Conservation (phyloP, 2,888 invertebrate species). For the Drosophila barbarae region DNA sequence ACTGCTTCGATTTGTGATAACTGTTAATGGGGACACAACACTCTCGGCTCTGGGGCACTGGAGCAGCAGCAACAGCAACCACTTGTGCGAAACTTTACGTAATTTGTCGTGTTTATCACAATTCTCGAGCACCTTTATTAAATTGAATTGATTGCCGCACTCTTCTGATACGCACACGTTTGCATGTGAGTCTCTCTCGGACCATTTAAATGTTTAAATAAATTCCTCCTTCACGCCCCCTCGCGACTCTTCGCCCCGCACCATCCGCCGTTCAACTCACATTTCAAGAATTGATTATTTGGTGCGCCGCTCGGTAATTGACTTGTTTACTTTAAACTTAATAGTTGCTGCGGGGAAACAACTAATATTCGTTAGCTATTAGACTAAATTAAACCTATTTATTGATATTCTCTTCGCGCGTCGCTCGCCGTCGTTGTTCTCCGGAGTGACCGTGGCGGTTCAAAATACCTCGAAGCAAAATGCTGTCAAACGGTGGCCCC, state of each 20-base stretch:
- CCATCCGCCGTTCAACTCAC: slow-evolving; percentile 44
- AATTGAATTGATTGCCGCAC: slow-evolving; percentile 51
- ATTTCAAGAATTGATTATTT: slow-evolving; percentile 37
- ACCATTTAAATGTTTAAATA: slow-evolving; percentile 53
- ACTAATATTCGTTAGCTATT: slow-evolving; percentile 7
- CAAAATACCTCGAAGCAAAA: background rate
- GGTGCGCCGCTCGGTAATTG: slow-evolving; percentile 47
- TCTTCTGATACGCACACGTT: slow-evolving; percentile 19
- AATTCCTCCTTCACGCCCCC: slow-evolving; percentile 33
- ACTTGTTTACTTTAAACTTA: slow-evolving; percentile 55
- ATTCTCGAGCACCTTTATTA: slow-evolving; percentile 27
- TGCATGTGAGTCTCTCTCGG: slow-evolving; percentile 18
- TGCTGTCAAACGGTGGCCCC: background rate
- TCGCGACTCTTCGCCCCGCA: background rate
- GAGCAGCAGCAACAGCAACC: slow-evolving; percentile 22
- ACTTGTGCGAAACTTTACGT: slow-evolving; percentile 48
- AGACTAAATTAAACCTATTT: slow-evolving; percentile 33
- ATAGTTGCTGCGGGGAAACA: slow-evolving; percentile 14
- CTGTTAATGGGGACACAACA: slow-evolving; percentile 21
- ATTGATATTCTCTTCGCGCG: slow-evolving; percentile 36
- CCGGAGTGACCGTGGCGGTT: slow-evolving; percentile 6
- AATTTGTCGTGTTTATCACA: slow-evolving; percentile 48
- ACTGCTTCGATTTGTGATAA: slow-evolving; percentile 15
- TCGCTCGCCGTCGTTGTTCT: slow-evolving; percentile 8
- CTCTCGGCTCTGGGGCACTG: slow-evolving; percentile 16